These are phyloP conservation scores for Sandelia bainsii DNA, from an alignment of 2,797 vertebrate genomes.

Conservation along the genomic window DNA sequence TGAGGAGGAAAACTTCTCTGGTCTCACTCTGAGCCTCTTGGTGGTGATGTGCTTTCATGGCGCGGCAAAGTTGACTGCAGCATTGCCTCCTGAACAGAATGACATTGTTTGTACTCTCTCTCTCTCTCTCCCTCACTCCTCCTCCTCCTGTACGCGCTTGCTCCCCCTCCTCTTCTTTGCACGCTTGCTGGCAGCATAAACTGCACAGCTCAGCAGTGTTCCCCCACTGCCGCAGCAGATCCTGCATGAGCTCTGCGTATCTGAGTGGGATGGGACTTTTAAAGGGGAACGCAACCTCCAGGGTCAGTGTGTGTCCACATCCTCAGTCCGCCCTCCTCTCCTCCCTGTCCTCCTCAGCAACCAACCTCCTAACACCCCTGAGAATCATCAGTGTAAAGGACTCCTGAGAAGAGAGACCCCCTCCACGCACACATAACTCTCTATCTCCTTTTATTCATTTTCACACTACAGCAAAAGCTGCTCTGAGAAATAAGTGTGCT, in stretches of 20 bases:
- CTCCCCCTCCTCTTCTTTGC: conserved; percentile 80
- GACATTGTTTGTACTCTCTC: conserved; percentile 90
- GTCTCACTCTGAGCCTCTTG: conserved; percentile 80
- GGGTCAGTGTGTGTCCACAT: conserved; percentile 81
- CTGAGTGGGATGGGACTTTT: conserved; percentile 90
- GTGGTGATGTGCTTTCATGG: conserved; percentile 80
- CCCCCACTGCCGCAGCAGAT: conserved; percentile 87
- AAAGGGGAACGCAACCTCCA: conserved; percentile 90
- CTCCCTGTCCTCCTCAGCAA: conserved; percentile 59
- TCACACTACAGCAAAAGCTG: conserved; percentile 69
- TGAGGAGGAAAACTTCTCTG: conserved; percentile 81
- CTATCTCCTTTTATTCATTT: conserved; percentile 63
- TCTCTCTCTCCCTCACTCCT: conserved; percentile 57
- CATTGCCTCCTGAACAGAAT: conserved; percentile 90
- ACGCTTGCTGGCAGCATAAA: conserved; percentile 88
- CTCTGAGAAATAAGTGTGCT: conserved; percentile 60
- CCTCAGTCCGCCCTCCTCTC: conserved; percentile 71
- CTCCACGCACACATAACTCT: conserved; percentile 50
- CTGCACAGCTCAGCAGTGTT: conserved; percentile 93
- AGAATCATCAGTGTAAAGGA: conserved; percentile 78
- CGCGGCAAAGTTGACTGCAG: conserved; percentile 91
- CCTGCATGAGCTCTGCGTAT: conserved; percentile 90
- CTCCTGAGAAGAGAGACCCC: conserved; percentile 69
- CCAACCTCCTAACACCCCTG: conserved; percentile 37
- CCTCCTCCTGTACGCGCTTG: conserved; percentile 68